Evolutionary conservation across 2,113 vertebrate species (phyloP).

Genomic region (Chaenogobius annularis): DNA sequence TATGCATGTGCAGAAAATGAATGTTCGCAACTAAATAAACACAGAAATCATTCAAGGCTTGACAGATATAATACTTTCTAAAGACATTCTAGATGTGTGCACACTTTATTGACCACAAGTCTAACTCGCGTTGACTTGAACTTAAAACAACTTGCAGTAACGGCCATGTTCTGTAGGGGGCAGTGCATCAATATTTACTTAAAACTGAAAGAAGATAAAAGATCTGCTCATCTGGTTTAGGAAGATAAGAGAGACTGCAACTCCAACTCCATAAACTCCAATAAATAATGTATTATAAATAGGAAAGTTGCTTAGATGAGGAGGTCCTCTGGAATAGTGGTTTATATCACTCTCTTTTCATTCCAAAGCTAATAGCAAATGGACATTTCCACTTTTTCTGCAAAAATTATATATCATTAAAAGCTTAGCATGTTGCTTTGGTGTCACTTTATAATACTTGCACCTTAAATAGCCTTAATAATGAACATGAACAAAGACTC

Average conservation of each 20-base stretch:
- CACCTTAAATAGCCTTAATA: too few species aligned
- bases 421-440: too few species aligned
- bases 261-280: too few species aligned
- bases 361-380: too few species aligned
- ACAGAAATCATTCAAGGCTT: constrained; percentile 8
- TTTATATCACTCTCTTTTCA: too few species aligned
- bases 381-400: too few species aligned
- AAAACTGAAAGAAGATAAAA: not conserved
- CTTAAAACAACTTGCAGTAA: not conserved
- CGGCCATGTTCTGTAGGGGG: not conserved
- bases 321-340: too few species aligned
- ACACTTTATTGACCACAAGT: not conserved
- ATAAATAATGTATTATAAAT: too few species aligned
- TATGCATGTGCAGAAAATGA: constrained; percentile 26
- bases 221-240: not conserved
- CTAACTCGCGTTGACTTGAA: not conserved
- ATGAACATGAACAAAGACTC: too few species aligned
- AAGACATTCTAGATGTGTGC: not conserved
- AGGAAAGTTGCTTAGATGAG: too few species aligned
- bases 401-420: too few species aligned
- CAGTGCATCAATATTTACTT: not conserved
- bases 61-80: constrained; percentile 11
- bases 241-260: not conserved
- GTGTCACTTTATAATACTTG: too few species aligned
- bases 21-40: constrained; percentile 19